Evolutionary conservation across 2,888 invertebrate species (phyloP).

Genomic region (Lycaena phlaeas): DNA sequence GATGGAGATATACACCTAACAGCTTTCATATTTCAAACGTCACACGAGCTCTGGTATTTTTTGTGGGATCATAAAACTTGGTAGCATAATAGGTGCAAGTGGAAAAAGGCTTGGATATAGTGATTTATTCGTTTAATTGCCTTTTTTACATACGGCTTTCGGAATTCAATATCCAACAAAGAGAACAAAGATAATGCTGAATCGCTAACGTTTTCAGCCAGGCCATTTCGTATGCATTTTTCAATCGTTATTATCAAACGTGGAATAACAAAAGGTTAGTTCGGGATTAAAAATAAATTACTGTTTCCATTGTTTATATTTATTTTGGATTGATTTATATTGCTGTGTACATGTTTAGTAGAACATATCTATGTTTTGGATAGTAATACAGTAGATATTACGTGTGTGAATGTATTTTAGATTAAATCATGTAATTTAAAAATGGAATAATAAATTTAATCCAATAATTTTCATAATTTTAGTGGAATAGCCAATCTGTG

Average conservation of each 20-base stretch:
- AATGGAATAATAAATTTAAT: no score
- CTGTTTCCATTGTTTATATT: background rate
- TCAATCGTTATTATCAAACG: constrained; percentile 13
- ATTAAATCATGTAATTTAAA: no score
- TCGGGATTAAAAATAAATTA: constrained; percentile 7
- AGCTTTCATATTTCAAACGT: constrained; percentile 64
- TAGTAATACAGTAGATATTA: no score
- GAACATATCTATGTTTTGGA: no score
- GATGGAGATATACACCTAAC: constrained; percentile 60
- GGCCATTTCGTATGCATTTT: constrained; percentile 6
- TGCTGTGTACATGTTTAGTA: no score
- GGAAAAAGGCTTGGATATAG: constrained; percentile 42
- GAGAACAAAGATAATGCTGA: constrained; percentile 37
- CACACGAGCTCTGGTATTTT: constrained; percentile 30
- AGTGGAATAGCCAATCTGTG: no score
- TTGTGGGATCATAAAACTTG: constrained; percentile 37
- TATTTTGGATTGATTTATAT: background rate
- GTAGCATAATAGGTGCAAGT: constrained; percentile 34
- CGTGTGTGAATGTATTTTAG: no score
- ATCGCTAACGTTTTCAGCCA: constrained; percentile 26
- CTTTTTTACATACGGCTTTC: constrained; percentile 45
- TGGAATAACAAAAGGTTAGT: constrained; percentile 6
- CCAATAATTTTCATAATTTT: no score
- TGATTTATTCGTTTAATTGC: constrained; percentile 66
- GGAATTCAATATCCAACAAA: constrained; percentile 61